Base-by-base conservation (phyloP, 2,888 invertebrate species). In the Pristionchus maxplancki region DNA sequence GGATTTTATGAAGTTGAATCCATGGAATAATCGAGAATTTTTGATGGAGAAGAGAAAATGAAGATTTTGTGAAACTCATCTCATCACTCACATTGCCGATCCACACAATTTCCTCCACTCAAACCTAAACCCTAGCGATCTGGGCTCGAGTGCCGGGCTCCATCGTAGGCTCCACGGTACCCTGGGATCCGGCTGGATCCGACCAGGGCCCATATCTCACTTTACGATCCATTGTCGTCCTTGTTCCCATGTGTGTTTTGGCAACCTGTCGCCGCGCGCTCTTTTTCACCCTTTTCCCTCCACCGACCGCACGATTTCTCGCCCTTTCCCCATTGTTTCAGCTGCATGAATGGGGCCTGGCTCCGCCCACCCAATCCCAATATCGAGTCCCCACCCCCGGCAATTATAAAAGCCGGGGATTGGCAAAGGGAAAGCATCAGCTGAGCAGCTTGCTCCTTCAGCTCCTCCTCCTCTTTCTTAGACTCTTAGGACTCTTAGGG, bases 171-270 rank as follows among this genome's bases (percentile, higher is more conserved):
- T 20, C 5, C 50, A 50, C 17, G 17, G 50, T 58, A 58, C 58
- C 58, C 58, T 9, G 20, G 24, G 6, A 4, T 9, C 24, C 53
- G 58, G 50, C 3, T 15, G 58, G 64, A 67, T 67, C 64, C 64
- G 28, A 13, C 34, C 11, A 13, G 31, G 31, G 64, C 31, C 11
- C 64, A 67, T 44, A 62, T 34, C 11, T 34, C 34, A 9, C 31
- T 62, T 62, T 71, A 20, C 34, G 37, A 37, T 67, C 64, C 64
- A n/a, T 67, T n/a, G 13, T 34, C 34, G 28, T 71, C 71, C 71
- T 71, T 71, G 71, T 67, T 67, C 64, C 5, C 34, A 34, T 71
- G 24, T 71, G 71, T 71, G 71, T 71, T 71, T 71, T 71, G 71
- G 71, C 71, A 34, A 15, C 17, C 37, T 20, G 17, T 71, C 37